Conservation (phyloP, 2,888 invertebrate species). For the Macroteleia sp. region DNA sequence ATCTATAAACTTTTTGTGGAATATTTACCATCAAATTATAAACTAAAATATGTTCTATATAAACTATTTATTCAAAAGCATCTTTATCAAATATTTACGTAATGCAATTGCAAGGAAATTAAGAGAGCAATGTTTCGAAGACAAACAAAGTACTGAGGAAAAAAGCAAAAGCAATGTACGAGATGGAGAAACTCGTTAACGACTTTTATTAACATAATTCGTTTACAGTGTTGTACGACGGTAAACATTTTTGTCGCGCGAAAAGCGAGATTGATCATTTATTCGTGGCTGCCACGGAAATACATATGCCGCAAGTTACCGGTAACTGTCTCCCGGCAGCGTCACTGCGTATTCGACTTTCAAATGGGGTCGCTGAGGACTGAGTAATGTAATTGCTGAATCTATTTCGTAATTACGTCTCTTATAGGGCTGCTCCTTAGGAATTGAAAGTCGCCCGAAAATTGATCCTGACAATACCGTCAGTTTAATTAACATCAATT, state of each 20-base stretch:
- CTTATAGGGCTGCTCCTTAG: slow-evolving; percentile 11
- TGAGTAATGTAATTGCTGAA: slow-evolving; percentile 60
- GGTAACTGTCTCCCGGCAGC: slow-evolving; percentile 45
- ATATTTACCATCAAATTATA: too few species aligned
- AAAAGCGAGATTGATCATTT: slow-evolving; percentile 46
- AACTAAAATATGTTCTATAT: too few species aligned
- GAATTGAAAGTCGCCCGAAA: slow-evolving; percentile 41
- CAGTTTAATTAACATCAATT: slow-evolving; percentile 40
- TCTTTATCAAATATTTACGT: slow-evolving; percentile 20
- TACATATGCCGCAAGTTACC: slow-evolving; percentile 55
- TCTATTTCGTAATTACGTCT: slow-evolving; percentile 62
- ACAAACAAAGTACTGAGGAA: slow-evolving; percentile 4
- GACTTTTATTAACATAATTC: slow-evolving; percentile 33
- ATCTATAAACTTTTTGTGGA: too few species aligned
- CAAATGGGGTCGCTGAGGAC: slow-evolving; percentile 49
- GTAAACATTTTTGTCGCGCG: slow-evolving; percentile 31
- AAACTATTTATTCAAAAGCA: too few species aligned
- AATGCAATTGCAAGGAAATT: slow-evolving; percentile 16
- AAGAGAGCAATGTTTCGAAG: not conserved
- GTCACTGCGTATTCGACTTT: slow-evolving; percentile 53
- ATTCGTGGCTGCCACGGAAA: slow-evolving; percentile 40
- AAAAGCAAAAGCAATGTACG: slow-evolving; percentile 13
- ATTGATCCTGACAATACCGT: slow-evolving; percentile 21
- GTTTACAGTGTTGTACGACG: not conserved
- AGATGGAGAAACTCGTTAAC: slow-evolving; percentile 10